Percentiles rank a stretch among this genome's conserved stretches.
Evolutionary conservation across 92 coral and sea anemone species (phyloP).

Genomic region (Montipora capitata): DNA sequence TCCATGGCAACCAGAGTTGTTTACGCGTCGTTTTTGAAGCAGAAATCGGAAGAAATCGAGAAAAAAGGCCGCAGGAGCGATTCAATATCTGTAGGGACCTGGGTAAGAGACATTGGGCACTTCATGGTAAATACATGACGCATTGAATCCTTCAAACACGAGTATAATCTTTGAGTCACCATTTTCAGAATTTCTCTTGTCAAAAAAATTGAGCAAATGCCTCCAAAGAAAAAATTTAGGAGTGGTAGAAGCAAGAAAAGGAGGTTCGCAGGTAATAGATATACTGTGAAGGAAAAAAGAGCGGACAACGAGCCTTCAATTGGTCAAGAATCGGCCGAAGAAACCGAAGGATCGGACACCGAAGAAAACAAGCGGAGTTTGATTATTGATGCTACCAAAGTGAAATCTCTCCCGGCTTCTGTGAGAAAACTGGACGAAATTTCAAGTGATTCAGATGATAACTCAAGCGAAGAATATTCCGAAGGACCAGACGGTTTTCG

Average conservation of each 20-base stretch:
- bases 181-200: neutral
- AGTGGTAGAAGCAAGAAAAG: constrained; percentile 47
- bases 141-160: neutral
- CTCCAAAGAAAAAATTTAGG: constrained; percentile 42
- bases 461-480: too few relatives aligned
- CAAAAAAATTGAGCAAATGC: constrained; percentile 19
- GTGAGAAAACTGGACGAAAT: constrained; percentile 42
- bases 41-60: too few relatives aligned
- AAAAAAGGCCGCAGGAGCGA: too few relatives aligned
- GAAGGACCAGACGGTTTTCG: too few relatives aligned
- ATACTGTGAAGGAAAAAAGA: neutral
- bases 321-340: too few relatives aligned
- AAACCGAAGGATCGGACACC: too few relatives aligned
- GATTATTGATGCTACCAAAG: too few relatives aligned
- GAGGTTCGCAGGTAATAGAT: constrained; percentile 22
- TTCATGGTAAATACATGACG: neutral
- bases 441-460: neutral
- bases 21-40: too few relatives aligned
- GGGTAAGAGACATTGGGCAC: neutral
- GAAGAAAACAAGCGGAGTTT: too few relatives aligned
- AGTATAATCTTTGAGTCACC: neutral
- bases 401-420: neutral
- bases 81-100: too few relatives aligned
- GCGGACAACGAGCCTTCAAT: neutral
- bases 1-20: too few relatives aligned